A percentile compares a stretch with the other conserved stretches of the same genome.
Conservation (phyloP, 1,140 invertebrate genomes). For the Achatina immaculata region DNA sequence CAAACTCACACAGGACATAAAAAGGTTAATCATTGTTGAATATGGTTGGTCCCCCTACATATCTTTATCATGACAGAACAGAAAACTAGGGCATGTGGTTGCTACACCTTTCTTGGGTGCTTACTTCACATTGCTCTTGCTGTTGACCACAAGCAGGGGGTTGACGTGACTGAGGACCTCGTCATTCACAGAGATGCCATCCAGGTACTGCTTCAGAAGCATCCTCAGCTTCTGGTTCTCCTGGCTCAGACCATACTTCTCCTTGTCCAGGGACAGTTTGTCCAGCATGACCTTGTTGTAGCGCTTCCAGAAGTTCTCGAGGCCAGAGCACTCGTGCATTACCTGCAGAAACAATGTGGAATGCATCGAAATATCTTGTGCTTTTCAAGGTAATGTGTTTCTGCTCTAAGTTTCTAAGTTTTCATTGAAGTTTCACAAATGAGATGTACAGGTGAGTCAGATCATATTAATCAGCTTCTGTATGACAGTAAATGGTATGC, state of each 20-base stretch:
- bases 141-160: conserved; percentile 71
- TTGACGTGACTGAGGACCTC: conserved; percentile 70
- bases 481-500: too few species aligned
- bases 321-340: conserved; percentile 66
- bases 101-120: conserved; percentile 49
- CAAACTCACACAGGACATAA: too few species aligned
- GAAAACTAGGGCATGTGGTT: background rate
- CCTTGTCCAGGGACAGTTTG: conserved; percentile 69
- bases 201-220: conserved; percentile 71
- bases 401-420: too few species aligned
- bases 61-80: too few species aligned
- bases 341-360: conserved; percentile 48
- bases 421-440: too few species aligned
- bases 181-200: conserved; percentile 72
- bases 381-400: too few species aligned
- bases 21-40: too few species aligned
- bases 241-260: conserved; percentile 61
- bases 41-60: too few species aligned
- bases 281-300: conserved; percentile 72
- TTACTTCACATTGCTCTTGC: conserved; percentile 68
- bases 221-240: conserved; percentile 70
- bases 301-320: conserved; percentile 72
- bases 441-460: too few species aligned
- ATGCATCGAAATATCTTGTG: conserved; percentile 7
- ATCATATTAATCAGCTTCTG: too few species aligned